Conservation (phyloP, 1,140 invertebrate species). For the Venturia canescens region DNA sequence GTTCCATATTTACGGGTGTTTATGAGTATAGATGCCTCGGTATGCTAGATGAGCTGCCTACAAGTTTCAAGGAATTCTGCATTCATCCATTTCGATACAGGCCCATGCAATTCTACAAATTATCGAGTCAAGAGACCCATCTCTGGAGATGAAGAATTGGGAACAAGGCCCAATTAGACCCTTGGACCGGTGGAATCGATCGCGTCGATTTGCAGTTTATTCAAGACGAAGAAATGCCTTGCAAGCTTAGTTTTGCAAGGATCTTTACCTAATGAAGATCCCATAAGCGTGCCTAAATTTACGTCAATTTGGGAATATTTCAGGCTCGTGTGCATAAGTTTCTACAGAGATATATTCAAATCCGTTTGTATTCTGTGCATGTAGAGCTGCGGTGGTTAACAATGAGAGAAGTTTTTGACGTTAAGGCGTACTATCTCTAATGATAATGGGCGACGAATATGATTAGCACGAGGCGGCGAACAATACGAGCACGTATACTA, state of each 20-base stretch:
- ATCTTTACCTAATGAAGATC: neutral
- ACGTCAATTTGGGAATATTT: neutral
- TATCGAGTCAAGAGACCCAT: neutral
- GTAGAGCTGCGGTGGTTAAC: constrained; percentile 14
- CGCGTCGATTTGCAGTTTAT: too few species aligned
- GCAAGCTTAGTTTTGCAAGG: too few species aligned
- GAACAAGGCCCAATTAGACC: too few species aligned
- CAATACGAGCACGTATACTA: neutral
- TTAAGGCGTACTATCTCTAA: constrained; percentile 44
- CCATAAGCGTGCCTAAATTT: neutral
- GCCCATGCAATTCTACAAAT: neutral
- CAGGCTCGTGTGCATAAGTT: neutral
- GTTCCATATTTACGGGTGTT: constrained; percentile 16
- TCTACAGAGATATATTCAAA: neutral
- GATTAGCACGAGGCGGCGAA: constrained; percentile 4
- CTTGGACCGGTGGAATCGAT: too few species aligned
- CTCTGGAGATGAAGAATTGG: neutral
- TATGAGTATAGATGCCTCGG: neutral
- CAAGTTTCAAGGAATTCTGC: neutral
- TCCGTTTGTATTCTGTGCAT: neutral
- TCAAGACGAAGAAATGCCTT: too few species aligned
- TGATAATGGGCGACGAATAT: constrained; percentile 43
- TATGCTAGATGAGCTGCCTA: neutral
- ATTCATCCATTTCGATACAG: neutral
- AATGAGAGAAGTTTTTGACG: constrained; percentile 44